These are phyloP conservation scores for Apodemia mormo DNA, from an alignment of 2,888 invertebrate genomes.

Conservation along the genomic window DNA sequence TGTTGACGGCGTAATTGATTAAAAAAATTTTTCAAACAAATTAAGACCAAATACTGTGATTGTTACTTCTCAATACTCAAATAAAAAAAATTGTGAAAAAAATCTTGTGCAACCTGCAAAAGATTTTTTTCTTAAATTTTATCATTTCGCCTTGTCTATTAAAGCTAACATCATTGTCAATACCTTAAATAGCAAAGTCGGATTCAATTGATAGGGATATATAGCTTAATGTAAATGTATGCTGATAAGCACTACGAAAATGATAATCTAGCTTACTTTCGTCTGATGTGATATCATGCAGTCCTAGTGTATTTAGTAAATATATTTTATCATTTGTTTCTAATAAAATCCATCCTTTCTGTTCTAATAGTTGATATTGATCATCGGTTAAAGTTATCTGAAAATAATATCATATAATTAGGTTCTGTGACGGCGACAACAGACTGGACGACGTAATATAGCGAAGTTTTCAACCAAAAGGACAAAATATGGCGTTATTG, in stretches of 20 bases:
- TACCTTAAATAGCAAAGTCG: too few relatives aligned
- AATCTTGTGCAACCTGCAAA: too few relatives aligned
- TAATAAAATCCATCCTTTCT: conserved; percentile 71
- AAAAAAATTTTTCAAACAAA: too few relatives aligned
- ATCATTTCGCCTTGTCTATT: too few relatives aligned
- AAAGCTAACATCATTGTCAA: too few relatives aligned
- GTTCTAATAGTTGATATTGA: conserved; percentile 62
- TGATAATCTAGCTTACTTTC: conserved; percentile 49
- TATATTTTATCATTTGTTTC: conserved; percentile 63
- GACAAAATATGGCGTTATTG: neutral
- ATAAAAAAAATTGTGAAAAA: too few relatives aligned
- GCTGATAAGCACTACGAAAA: neutral
- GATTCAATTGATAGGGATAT: too few relatives aligned
- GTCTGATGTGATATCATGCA: conserved; percentile 67
- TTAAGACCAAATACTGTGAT: too few relatives aligned
- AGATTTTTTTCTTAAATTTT: too few relatives aligned
- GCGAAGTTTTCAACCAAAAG: neutral
- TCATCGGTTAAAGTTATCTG: conserved; percentile 69
- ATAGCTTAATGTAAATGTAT: neutral
- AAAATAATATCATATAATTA: conserved; percentile 25
- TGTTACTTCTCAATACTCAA: too few relatives aligned
- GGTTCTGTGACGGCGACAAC: too few relatives aligned
- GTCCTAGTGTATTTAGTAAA: conserved; percentile 62
- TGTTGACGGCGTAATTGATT: too few relatives aligned
- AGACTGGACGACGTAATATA: neutral